Evolutionary conservation across 1,140 invertebrate genomes (phyloP), one percentile per base, ranked within the genome.

Genomic region (Magallana ariakensis): DNA sequence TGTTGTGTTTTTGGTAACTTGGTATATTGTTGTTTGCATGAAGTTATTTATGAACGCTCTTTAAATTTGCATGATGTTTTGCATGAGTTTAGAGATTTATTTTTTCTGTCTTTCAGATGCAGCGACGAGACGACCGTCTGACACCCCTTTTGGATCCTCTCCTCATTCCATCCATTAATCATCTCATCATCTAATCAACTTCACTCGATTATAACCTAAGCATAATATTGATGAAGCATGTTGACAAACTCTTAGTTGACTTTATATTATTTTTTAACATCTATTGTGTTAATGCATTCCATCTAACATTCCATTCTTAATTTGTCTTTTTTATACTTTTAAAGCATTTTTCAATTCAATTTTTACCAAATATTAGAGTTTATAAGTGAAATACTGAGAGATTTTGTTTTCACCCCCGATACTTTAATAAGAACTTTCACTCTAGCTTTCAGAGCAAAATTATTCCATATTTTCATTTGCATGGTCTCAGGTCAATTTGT

Each of bases 61-160:
- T 55, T 55, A 53, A n/a, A n/a, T 81, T n/a, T 81, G 54, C 46
- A 82, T 55, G 46, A 56, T 11, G 46, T 54, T 46, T 46, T 82
- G 80, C 46, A 82, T 55, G 54, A 82, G 80, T 55, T 55, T 82
- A 55, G 80, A 82, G 8, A 85, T 66, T 87, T 87, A 84, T 86
- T 83, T 87, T 90, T 89, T 88, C 26, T 91, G 55, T 85, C 84
- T 90, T 90, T 33, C 89, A 92, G 91, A 90, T 92, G 89, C 85
- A 93, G 91, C 85, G 87, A 92, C 89, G 91, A 91, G 86, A 91
- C 91, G 66, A 88, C 89, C 80, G 91, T 92, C 75, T 92, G 89
- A 92, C 81, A 83, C 46, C 56, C 46, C 56, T n/a, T 22, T 53
- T 9, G 66, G 66, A 75, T 75, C 66, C 66, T 26, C 66, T 33